Evolutionary conservation across 2,888 invertebrate species (phyloP).

Genomic region (Pheosia tremula): DNA sequence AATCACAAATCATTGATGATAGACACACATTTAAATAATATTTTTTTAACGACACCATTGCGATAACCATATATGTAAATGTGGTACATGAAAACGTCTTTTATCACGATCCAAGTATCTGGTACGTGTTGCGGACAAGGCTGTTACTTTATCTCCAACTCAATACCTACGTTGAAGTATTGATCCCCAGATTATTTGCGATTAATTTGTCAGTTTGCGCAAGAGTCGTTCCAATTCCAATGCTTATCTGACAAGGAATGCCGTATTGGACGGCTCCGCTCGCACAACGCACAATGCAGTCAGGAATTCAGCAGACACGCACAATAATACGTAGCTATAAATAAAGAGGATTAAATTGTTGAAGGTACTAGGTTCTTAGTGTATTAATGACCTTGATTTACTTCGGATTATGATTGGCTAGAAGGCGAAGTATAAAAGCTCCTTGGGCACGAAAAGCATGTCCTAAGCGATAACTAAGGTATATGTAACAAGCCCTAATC

Average conservation of each 20-base stretch:
- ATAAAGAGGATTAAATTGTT: neutral
- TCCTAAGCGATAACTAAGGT: too few species aligned
- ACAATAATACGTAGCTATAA: neutral
- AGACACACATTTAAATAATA: too few species aligned
- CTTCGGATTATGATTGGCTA: too few species aligned
- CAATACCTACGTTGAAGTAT: conserved; percentile 2
- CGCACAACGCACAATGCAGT: conserved; percentile 32
- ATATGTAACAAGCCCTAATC: too few species aligned
- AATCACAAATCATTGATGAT: too few species aligned
- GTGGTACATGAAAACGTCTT: neutral
- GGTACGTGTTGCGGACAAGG: neutral
- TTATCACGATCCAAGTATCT: neutral
- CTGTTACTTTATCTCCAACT: neutral
- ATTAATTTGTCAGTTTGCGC: conserved; percentile 55
- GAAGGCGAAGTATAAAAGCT: too few species aligned
- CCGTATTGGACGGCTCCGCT: conserved; percentile 37
- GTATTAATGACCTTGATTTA: neutral
- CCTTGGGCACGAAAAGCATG: too few species aligned
- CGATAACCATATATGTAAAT: neutral
- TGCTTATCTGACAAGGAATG: conserved; percentile 46
- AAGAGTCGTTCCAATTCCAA: conserved; percentile 39
- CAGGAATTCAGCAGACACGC: conserved; percentile 39
- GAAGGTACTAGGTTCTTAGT: neutral
- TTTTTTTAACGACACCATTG: neutral
- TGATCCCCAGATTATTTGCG: conserved; percentile 17